Evolutionary conservation across 2,797 vertebrate species (phyloP), one percentile per base, ranked within the genome.

Genomic region (Lindbergichthys nudifrons): DNA sequence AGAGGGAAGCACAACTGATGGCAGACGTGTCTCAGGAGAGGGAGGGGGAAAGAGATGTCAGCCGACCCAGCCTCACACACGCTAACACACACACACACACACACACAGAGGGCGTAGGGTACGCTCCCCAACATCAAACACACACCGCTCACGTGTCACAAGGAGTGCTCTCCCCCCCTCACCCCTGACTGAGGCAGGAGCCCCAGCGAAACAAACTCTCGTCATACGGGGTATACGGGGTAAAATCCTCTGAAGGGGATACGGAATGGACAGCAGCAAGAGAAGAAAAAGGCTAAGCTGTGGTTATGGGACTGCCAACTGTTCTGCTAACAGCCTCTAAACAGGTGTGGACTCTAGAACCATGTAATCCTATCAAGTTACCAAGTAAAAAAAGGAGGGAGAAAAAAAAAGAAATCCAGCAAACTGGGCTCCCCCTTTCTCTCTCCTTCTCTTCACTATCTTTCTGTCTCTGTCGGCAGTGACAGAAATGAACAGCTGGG

Each of bases 401-500:
- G 59, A 74, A 83, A 85, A 46, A 39, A 88, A 83, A 70, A 74
- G 81, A 93, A 93, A 91, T 93, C 86, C 85, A 53, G 84, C 92
- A 89, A 93, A 87, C 87, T 88, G 75, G 65, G 73, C 82, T 82
- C 67, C 65, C 59, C 75, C 77, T 61, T 64, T 73, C 64, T 54
- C 67, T 47, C 60, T 32, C n/a, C 57, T n/a, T 18, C 54, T 65
- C 70, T 39, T 23, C 36, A 46, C 75, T 71, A 52, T 72, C 77
- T 58, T 79, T 85, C 79, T 77, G 81, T 75, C 77, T 90, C 86
- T 87, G 85, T 85, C 88, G 92, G 86, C 91, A 83, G 83, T 94
- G 95, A 95, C 89, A 94, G 91, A 92, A 93, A 84, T 73, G 89
- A 96, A 96, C 95, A 97, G 95, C 95, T 96, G 96, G 94, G 92